Percentiles rank a stretch among this genome's conserved stretches.
Evolutionary conservation across 2,797 vertebrate species (phyloP).

Genomic region (Epinephelus coioides): DNA sequence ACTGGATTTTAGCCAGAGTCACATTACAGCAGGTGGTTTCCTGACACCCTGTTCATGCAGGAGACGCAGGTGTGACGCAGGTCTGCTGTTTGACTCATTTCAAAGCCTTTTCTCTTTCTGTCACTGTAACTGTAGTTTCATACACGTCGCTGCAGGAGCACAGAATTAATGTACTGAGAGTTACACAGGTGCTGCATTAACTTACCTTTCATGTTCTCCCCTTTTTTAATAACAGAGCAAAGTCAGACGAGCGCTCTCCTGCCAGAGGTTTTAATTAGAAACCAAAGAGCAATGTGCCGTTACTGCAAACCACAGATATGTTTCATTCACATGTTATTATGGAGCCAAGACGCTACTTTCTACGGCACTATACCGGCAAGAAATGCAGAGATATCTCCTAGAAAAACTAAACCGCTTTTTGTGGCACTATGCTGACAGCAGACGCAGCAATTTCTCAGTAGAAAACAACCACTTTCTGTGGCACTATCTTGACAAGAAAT

Average conservation of each 20-base stretch:
- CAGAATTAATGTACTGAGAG: neutral
- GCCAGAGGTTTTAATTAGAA: no score
- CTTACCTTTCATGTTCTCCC: neutral
- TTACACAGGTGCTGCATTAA: neutral
- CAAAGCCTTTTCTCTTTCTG: neutral
- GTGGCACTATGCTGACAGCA: no score
- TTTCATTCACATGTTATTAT: no score
- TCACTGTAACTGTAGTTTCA: slow-evolving; percentile 12
- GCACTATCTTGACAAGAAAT: no score
- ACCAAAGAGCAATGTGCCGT: no score
- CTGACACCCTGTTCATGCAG: neutral
- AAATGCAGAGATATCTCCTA: no score
- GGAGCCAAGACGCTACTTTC: no score
- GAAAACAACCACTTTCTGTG: no score
- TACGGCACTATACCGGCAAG: no score
- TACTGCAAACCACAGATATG: no score
- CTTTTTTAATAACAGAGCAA: neutral
- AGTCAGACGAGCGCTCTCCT: neutral
- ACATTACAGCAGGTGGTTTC: slow-evolving; percentile 27
- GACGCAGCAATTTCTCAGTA: no score
- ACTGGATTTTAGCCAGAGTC: slow-evolving; percentile 12
- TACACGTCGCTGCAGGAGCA: neutral
- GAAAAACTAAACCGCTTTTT: no score
- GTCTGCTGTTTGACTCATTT: slow-evolving; percentile 4
- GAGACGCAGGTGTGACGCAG: slow-evolving; percentile 29